Evolutionary conservation across 2,113 vertebrate genomes (phyloP).

Genomic region (Ranitomeya imitator): DNA sequence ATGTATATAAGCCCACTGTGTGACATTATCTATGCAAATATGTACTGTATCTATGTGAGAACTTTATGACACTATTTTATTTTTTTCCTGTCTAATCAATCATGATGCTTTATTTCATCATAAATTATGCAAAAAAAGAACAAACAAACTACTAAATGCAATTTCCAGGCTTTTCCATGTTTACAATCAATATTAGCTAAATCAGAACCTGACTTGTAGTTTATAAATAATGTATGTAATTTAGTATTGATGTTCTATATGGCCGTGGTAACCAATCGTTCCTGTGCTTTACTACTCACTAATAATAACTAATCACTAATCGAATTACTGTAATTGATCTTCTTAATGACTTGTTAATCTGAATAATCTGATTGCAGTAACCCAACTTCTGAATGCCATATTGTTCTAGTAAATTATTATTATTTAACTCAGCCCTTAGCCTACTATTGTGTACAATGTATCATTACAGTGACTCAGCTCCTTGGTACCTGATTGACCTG

Average conservation of each 20-base stretch:
- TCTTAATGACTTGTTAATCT: neutral
- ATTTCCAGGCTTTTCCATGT: neutral
- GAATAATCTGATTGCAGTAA: neutral
- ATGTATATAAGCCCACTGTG: too few relatives aligned
- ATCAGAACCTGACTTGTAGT: neutral
- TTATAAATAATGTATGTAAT: conserved; percentile 2
- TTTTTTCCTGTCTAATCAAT: neutral
- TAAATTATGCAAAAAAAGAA: too few relatives aligned
- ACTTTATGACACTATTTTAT: neutral
- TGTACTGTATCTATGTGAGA: neutral
- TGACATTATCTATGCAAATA: neutral
- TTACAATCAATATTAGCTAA: neutral
- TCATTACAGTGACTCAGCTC: conserved; percentile 17
- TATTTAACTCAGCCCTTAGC: conserved; percentile 10
- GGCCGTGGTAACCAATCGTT: neutral
- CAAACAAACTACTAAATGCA: neutral
- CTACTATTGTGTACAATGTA: neutral
- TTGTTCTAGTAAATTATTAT: conserved; percentile 4
- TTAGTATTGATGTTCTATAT: neutral
- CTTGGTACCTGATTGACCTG: neutral
- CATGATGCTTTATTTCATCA: neutral
- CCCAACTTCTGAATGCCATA: neutral
- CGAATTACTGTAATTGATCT: conserved; percentile 25
- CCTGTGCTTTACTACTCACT: neutral
- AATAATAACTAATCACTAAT: too few relatives aligned